phyloP scores from a whole-genome alignment of 2,888 invertebrate species.

The Dione vanillae region DNA sequence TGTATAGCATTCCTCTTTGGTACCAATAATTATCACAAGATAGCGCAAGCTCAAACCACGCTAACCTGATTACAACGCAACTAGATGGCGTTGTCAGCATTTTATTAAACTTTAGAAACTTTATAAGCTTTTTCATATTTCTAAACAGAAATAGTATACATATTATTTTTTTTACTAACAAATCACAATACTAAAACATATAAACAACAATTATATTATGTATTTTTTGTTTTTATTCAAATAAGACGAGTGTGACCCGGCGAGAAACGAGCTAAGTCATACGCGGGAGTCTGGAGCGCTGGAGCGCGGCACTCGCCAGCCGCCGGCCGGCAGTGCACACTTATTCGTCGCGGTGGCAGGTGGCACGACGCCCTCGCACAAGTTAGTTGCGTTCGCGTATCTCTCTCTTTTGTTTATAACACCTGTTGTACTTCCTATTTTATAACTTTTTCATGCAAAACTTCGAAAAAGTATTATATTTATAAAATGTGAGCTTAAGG shows the following conservation, averaged over 20 bases:
- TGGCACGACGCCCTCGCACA: slow-evolving; percentile 65
- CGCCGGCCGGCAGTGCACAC: slow-evolving; percentile 75
- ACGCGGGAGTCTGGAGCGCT: slow-evolving; percentile 56
- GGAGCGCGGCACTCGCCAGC: slow-evolving; percentile 45
- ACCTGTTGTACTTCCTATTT: slow-evolving; percentile 67
- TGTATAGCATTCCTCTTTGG: neutral
- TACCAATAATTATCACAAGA: slow-evolving; percentile 4
- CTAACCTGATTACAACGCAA: neutral
- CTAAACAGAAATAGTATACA: neutral
- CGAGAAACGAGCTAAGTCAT: slow-evolving; percentile 52
- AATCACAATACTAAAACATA: neutral
- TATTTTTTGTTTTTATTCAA: neutral
- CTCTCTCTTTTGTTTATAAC: slow-evolving; percentile 73
- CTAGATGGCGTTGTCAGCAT: slow-evolving; percentile 26
- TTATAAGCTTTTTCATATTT: neutral
- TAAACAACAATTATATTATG: neutral
- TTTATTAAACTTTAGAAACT: neutral
- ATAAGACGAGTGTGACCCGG: slow-evolving; percentile 19
- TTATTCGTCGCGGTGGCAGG: slow-evolving; percentile 76
- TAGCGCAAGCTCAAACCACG: slow-evolving; percentile 14
- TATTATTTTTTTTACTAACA: neutral
- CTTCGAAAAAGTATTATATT: slow-evolving; percentile 42
- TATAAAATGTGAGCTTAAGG: slow-evolving; percentile 67
- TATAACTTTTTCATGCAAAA: slow-evolving; percentile 36
- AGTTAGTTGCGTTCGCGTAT: slow-evolving; percentile 74